Evolutionary conservation across 2,113 vertebrate species (phyloP).

Genomic region (Promerops cafer): DNA sequence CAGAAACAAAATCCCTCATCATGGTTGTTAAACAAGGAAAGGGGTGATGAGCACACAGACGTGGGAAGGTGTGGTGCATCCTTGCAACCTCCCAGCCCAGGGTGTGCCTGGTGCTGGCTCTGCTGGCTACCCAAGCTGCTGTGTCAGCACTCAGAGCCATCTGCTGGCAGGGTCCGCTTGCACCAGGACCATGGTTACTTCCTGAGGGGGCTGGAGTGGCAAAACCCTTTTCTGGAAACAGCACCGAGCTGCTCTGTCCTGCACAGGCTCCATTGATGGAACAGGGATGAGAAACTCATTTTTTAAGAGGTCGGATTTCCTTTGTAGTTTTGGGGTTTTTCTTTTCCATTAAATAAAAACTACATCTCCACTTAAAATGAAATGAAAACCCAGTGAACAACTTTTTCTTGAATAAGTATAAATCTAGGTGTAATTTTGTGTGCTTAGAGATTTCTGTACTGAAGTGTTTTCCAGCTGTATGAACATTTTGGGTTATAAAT

Average conservation of each 20-base stretch:
- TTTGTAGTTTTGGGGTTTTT: neutral
- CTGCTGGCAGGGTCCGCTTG: neutral
- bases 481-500: neutral
- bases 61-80: neutral
- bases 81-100: rapidly evolving
- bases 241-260: rapidly evolving
- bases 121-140: neutral
- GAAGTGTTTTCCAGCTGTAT: neutral
- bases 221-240: neutral
- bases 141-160: rapidly evolving
- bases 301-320: neutral
- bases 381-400: neutral
- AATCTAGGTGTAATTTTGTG: neutral
- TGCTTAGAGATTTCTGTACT: neutral
- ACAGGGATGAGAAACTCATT: neutral
- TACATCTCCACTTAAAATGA: neutral
- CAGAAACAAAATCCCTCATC: neutral
- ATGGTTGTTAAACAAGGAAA: neutral
- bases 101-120: rapidly evolving
- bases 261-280: no score
- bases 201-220: neutral
- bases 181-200: rapidly evolving
- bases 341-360: neutral
- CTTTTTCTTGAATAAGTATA: neutral
- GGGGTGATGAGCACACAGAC: neutral